phyloP scores from a whole-genome alignment of 2,113 vertebrate species.

The Callopanchax toddi region DNA sequence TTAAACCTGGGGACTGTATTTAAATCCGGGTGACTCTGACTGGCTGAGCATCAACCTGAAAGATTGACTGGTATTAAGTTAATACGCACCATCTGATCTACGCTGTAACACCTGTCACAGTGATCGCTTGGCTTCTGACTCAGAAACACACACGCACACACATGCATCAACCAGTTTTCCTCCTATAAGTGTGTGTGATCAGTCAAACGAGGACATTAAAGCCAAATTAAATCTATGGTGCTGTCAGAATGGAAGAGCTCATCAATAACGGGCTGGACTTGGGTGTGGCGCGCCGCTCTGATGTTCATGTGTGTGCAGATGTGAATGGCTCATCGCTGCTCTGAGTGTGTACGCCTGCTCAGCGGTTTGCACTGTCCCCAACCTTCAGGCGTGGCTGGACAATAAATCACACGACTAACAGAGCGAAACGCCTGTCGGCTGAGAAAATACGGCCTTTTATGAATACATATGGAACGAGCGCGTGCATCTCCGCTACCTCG shows the following conservation, averaged over 20 bases:
- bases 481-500: constrained; percentile 37
- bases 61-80: constrained; percentile 22
- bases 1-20: constrained; percentile 16
- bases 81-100: constrained; percentile 42
- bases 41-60: constrained; percentile 1
- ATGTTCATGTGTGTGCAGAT: constrained; percentile 12
- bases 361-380: constrained; percentile 25
- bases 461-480: constrained; percentile 58
- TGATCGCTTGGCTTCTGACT: not conserved
- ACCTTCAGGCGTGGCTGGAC: constrained; percentile 41
- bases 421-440: constrained; percentile 44
- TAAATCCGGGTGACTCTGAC: constrained; percentile 19
- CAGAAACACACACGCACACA: not conserved
- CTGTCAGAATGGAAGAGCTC: constrained; percentile 37
- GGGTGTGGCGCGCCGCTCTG: constrained; percentile 34
- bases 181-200: constrained; percentile 10
- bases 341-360: constrained; percentile 10
- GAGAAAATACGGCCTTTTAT: constrained; percentile 56
- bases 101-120: constrained; percentile 41
- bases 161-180: constrained; percentile 7
- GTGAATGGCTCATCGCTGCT: constrained; percentile 21
- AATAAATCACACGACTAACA: constrained; percentile 63
- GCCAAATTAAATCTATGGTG: constrained; percentile 35
- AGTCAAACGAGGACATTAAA: constrained; percentile 25
- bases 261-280: constrained; percentile 14